phyloP scores from a whole-genome alignment of 2,888 invertebrate genomes.

The Aspidiotus destructor region DNA sequence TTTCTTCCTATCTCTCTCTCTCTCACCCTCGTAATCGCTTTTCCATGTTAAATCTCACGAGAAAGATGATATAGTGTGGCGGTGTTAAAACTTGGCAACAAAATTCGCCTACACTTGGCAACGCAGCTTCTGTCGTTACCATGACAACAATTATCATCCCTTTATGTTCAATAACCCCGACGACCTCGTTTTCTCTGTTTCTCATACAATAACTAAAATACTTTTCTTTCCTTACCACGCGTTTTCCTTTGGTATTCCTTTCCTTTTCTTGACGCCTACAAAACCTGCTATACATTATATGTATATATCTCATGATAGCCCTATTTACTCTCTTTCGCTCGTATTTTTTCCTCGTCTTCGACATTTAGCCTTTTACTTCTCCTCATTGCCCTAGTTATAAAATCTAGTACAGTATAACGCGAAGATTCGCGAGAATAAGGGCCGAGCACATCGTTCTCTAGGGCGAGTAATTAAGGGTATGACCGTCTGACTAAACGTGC shows the following conservation, averaged over 20 bases:
- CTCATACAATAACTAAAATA: constrained; percentile 25
- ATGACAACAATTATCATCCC: constrained; percentile 30
- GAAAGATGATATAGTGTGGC: constrained; percentile 24
- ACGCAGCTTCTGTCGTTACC: constrained; percentile 26
- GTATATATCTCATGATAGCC: constrained; percentile 12
- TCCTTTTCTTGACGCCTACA: constrained; percentile 26
- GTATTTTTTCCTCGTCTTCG: constrained; percentile 1
- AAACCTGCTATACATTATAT: constrained; percentile 15
- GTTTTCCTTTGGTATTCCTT: constrained; percentile 16
- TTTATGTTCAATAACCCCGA: constrained; percentile 32
- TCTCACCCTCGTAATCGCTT: constrained; percentile 14
- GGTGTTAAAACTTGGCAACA: constrained; percentile 30
- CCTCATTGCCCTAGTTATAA: constrained; percentile 11
- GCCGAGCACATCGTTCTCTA: background rate
- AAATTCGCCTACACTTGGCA: constrained; percentile 24
- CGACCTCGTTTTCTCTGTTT: constrained; percentile 24
- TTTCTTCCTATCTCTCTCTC: too few relatives aligned
- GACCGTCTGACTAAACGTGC: too few relatives aligned
- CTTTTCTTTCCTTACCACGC: constrained; percentile 16
- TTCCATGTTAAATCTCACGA: constrained; percentile 27
- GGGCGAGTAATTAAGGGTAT: constrained; percentile 1
- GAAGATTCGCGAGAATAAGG: background rate
- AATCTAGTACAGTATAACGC: background rate
- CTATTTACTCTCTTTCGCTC: background rate
- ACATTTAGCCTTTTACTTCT: constrained; percentile 5